A percentile compares a stretch with the other conserved stretches of the same genome.
Conservation (phyloP, 2,113 vertebrate species). For the Romanogobio albipinnatus region DNA sequence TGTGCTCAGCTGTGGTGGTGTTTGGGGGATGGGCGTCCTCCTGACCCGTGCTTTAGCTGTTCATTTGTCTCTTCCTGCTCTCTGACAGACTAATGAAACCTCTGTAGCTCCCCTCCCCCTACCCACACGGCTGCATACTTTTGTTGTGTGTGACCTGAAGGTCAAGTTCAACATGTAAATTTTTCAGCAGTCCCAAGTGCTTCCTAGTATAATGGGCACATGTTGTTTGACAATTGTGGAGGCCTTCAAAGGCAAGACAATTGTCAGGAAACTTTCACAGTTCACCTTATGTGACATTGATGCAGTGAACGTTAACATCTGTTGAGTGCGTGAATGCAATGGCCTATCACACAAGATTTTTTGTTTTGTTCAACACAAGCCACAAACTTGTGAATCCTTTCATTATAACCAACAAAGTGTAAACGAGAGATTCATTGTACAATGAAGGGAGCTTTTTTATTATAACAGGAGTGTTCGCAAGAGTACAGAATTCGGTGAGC, state of each 20-base stretch:
- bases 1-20: background rate
- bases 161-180: slow-evolving; percentile 51
- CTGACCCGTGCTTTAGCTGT: slow-evolving; percentile 4
- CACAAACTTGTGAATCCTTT: no score
- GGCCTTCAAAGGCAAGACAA: slow-evolving; percentile 37
- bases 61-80: slow-evolving; percentile 28
- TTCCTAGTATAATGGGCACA: slow-evolving; percentile 10
- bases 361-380: no score
- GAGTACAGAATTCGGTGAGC: no score
- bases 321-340: no score
- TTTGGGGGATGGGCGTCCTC: slow-evolving; percentile 24
- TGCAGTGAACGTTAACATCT: no score
- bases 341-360: no score
- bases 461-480: no score
- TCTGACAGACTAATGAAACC: slow-evolving; percentile 25
- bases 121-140: slow-evolving; percentile 13
- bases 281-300: background rate
- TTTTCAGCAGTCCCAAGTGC: background rate
- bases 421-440: no score
- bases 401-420: no score
- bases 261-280: background rate
- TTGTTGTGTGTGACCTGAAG: slow-evolving; percentile 47
- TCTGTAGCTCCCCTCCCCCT: slow-evolving; percentile 37
- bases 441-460: no score
- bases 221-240: slow-evolving; percentile 24